Percentiles rank a stretch among this genome's conserved stretches.
Evolutionary conservation across 2,888 invertebrate genomes (phyloP).

Genomic region (Xanthostigma xanthostigma): DNA sequence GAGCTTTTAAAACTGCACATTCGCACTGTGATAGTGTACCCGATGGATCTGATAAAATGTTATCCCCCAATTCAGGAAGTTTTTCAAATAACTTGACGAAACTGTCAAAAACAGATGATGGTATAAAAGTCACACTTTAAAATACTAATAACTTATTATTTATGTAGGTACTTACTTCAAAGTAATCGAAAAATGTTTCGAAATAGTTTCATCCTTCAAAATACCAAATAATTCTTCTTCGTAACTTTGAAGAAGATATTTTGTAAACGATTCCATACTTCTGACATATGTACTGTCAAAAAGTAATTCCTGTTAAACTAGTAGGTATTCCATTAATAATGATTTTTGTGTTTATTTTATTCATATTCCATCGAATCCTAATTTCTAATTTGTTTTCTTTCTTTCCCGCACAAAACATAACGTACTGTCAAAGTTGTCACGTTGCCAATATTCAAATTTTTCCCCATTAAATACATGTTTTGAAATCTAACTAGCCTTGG

Average conservation of each 20-base stretch:
- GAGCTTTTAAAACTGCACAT: slow-evolving; percentile 40
- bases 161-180: slow-evolving; percentile 44
- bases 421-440: too few species aligned
- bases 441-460: too few species aligned
- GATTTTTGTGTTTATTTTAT: too few species aligned
- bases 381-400: too few species aligned
- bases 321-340: too few species aligned
- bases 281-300: too few species aligned
- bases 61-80: slow-evolving; percentile 48
- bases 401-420: too few species aligned
- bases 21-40: slow-evolving; percentile 48
- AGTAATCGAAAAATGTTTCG: slow-evolving; percentile 47
- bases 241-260: slow-evolving; percentile 46
- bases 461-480: too few species aligned
- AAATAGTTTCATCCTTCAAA: slow-evolving; percentile 39
- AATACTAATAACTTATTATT: slow-evolving; percentile 5
- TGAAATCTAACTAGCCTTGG: too few species aligned
- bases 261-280: slow-evolving; percentile 16
- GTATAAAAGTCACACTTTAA: slow-evolving; percentile 1
- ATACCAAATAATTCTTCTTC: slow-evolving; percentile 43
- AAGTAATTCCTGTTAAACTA: too few species aligned
- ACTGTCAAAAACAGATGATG: slow-evolving; percentile 30
- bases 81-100: slow-evolving; percentile 55
- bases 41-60: slow-evolving; percentile 48
- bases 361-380: too few species aligned